Evolutionary conservation across 2,113 vertebrate species (phyloP).

Genomic region (Rhea americana): DNA sequence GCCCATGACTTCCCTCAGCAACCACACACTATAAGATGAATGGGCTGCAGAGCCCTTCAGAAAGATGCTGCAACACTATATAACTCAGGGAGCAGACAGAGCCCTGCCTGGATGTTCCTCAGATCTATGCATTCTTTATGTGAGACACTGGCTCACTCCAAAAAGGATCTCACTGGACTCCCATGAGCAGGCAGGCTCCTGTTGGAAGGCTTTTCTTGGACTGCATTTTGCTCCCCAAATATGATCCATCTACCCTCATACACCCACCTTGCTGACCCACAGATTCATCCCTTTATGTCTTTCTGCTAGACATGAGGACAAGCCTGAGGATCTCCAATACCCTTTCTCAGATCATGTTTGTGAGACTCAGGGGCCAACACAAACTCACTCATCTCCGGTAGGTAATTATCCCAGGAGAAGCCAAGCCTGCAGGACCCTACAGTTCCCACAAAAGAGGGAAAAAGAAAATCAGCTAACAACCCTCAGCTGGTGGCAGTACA

Average conservation of each 20-base stretch:
- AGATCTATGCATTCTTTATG: background rate
- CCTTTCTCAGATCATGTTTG: background rate
- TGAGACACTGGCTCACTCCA: background rate
- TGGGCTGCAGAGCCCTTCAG: background rate
- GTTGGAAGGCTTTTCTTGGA: background rate
- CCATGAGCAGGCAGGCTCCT: background rate
- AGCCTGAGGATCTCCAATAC: background rate
- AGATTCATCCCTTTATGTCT: background rate
- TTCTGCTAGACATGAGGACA: background rate
- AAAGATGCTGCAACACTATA: background rate
- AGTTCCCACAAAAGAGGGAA: background rate
- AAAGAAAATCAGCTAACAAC: accelerated
- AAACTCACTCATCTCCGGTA: background rate
- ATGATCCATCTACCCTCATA: accelerated
- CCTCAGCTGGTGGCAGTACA: background rate
- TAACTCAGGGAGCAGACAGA: background rate
- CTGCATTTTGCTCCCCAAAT: background rate
- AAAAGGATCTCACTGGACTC: background rate
- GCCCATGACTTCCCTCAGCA: background rate
- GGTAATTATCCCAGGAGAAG: background rate
- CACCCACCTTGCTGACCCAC: background rate
- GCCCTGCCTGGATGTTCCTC: background rate
- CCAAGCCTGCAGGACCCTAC: accelerated
- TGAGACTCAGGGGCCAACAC: background rate
- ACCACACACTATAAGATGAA: background rate